Base-by-base conservation (phyloP, 2,797 vertebrate genomes). In the Lagodon rhomboides region DNA sequence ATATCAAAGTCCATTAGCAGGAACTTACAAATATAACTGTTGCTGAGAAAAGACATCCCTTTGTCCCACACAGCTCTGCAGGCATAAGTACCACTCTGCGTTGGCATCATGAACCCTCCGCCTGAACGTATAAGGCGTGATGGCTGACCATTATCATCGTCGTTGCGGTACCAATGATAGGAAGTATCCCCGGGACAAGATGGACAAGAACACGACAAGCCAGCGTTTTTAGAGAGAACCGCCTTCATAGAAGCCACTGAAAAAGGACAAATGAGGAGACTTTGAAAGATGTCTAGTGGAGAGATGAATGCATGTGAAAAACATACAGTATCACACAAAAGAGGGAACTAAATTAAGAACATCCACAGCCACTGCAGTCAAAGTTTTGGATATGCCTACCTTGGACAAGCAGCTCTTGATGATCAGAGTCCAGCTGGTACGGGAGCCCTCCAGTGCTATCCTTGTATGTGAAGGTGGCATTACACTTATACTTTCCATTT, bases 141-240 rank as follows among this genome's bases (percentile, higher is more conserved):
- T 0, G 0, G 1, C 20, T 22, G 2, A 44, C 0, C 11, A 0
- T 8, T 10, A 0, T 1, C 8, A 5, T 7, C 3, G 0, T 5
- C 0, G 27, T 38, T 68, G 25, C 41, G 2, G 61, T 75, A 87
- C 80, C 80, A 92, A 0, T 0, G 30, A 53, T 43, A 77, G 10
- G 1, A 3, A 17, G 0, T 0, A 0, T 0, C 0, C 0, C 0
- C 0, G 2, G 1, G 0, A 20, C 86, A 83, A 0, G 0, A 0
- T 41, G 30, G 1, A 41, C 90, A 91, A 9, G 58, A 73, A 56
- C 92, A 93, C 0, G 0, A 0, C 56, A 87, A 1, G 3, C 1
- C 0, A 0, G 0, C 0, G 0, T 1, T 1, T 0, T 0, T 2
- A 23, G 69, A 63, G 53, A 91, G 34, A 18, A 9, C 5, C 0